Percentiles rank a stretch among this genome's conserved stretches.
Conservation (phyloP, 2,797 vertebrate genomes). For the Eleutherodactylus coqui region DNA sequence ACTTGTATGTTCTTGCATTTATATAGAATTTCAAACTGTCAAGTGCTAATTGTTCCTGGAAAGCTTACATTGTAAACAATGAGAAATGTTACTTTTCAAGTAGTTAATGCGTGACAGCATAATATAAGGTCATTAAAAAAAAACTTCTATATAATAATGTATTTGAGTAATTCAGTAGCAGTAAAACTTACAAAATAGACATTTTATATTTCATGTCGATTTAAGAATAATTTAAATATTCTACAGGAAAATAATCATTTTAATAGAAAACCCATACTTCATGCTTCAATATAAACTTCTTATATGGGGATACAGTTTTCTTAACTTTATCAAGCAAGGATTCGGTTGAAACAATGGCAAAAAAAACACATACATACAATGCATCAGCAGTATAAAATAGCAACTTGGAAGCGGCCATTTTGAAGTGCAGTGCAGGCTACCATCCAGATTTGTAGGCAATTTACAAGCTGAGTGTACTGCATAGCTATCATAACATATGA, state of each 20-base stretch:
- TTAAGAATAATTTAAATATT: slow-evolving; percentile 73
- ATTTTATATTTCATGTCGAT: slow-evolving; percentile 66
- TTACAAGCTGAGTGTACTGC: not conserved
- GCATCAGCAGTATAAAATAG: slow-evolving; percentile 18
- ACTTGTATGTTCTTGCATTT: slow-evolving; percentile 31
- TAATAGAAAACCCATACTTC: slow-evolving; percentile 40
- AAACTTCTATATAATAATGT: slow-evolving; percentile 23
- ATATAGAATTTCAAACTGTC: slow-evolving; percentile 58
- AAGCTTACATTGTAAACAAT: slow-evolving; percentile 66
- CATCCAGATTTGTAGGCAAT: not conserved
- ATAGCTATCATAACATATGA: slow-evolving; percentile 7
- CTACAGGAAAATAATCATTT: slow-evolving; percentile 65
- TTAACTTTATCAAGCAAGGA: slow-evolving; percentile 52
- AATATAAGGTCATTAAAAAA: slow-evolving; percentile 16
- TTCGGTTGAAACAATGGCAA: not conserved
- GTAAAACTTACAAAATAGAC: slow-evolving; percentile 68
- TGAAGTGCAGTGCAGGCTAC: slow-evolving; percentile 32
- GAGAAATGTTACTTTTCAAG: slow-evolving; percentile 48
- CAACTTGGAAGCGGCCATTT: slow-evolving; percentile 20
- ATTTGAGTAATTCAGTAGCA: slow-evolving; percentile 25
- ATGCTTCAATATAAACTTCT: slow-evolving; percentile 56
- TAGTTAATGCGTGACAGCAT: slow-evolving; percentile 36
- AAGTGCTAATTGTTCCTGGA: slow-evolving; percentile 57
- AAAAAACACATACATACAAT: not conserved
- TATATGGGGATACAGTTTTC: slow-evolving; percentile 44